Evolutionary conservation across 2,797 vertebrate genomes (phyloP).

Genomic region (Scolopax rusticola): DNA sequence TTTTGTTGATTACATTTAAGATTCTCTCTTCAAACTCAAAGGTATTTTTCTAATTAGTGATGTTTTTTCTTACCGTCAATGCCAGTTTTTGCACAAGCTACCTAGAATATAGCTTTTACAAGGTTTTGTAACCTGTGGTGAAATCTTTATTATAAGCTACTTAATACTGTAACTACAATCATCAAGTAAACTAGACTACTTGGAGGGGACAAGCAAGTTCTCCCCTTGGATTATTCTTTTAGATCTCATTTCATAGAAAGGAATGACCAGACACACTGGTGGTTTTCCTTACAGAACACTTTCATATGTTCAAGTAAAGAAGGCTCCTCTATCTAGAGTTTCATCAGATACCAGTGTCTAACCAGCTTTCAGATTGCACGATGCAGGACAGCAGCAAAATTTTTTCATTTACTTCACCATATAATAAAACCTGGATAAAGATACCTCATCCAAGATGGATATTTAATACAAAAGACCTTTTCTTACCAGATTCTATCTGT

Average conservation of each 20-base stretch:
- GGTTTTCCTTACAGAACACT: not conserved
- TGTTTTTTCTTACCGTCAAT: not conserved
- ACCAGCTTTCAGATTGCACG: not conserved
- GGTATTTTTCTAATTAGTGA: not conserved
- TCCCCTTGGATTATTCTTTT: not conserved
- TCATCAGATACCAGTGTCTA: not conserved
- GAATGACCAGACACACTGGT: not conserved
- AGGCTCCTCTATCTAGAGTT: not conserved
- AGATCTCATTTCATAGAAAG: not conserved
- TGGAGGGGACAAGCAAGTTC: not conserved
- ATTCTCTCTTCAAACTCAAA: not conserved
- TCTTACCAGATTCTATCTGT: slow-evolving; percentile 90
- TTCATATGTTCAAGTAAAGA: not conserved
- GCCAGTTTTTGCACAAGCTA: not conserved
- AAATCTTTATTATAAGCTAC: not conserved
- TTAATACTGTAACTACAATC: not conserved
- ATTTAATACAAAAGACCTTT: not conserved
- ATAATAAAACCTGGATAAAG: not conserved
- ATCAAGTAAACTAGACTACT: not conserved
- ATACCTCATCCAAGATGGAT: not conserved
- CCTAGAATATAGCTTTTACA: not conserved
- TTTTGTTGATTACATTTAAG: not conserved
- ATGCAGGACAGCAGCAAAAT: not conserved
- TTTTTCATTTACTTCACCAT: not conserved
- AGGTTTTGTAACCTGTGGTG: not conserved